Evolutionary conservation across 2,888 invertebrate genomes (phyloP), one percentile per base, ranked within the genome.

Genomic region (Frankliniella fusca): DNA sequence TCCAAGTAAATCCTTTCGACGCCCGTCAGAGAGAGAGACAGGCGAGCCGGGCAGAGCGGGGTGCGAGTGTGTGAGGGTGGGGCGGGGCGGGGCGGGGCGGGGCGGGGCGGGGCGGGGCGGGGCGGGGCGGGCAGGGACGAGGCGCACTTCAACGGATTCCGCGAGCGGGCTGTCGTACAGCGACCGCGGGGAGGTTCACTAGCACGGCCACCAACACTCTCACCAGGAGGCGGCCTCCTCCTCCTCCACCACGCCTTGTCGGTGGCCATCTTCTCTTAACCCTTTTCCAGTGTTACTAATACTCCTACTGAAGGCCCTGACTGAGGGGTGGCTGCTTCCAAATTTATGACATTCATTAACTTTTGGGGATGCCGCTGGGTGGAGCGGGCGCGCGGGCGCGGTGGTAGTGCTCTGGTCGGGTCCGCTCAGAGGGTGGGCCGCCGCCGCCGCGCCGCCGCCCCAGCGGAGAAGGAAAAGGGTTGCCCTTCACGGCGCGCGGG

Each of bases 301-400:
- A 76, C 70, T 76, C 70, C 70, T 76, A 76, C 70, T 76, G 70
- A 76, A 76, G 70, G 70, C 70, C 70, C 70, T 76, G 70, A 76
- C 70, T 76, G 70, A 76, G 70, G 70, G 70, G 27, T 76, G 70
- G 23, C 70, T 76, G 70, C 70, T 76, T 76, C 70, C 70, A 76
- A 76, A 76, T 76, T 76, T 76, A 76, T 76, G 70, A 76, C 70
- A 76, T 76, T 76, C 70, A 76, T 76, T 76, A 76, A 76, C 70
- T 76, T 76, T 76, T 76, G 70, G 70, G 70, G 70, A 76, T 76
- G 70, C 23, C 10, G 70, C 23, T 20, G 23, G 70, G n/a, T 1
- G 65, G 20, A 2, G 65, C n/a, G 65, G 65, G 65, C 20, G 65
- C 70, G 70, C 23, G 9, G 70, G 70, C 7, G 70, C 23, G 70